A percentile compares a stretch with the other conserved stretches of the same genome.
Evolutionary conservation across 2,113 vertebrate species (phyloP).

Genomic region (Pungitius pungitius): DNA sequence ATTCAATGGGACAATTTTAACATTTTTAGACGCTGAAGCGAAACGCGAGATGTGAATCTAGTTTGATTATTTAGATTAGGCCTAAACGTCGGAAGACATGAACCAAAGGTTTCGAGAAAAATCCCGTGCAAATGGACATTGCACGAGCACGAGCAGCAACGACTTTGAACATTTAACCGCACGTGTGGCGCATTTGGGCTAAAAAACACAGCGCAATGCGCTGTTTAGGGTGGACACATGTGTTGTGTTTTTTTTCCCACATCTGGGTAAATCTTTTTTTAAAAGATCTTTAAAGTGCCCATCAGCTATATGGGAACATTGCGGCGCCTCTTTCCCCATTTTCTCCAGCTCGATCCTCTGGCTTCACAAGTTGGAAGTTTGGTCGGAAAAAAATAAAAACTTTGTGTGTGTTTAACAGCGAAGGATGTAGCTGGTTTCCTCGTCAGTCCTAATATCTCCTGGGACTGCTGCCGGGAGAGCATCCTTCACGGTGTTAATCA

Average conservation of each 20-base stretch:
- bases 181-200: not conserved
- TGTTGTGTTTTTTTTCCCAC: not conserved
- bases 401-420: not conserved
- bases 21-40: not conserved
- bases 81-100: not conserved
- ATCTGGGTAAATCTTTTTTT: not conserved
- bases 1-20: not conserved
- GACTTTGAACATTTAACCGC: not conserved
- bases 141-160: not conserved
- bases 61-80: not conserved
- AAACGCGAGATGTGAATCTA: not conserved
- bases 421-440: no score
- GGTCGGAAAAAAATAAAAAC: not conserved
- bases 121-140: not conserved
- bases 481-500: not conserved
- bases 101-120: not conserved
- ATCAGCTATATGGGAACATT: not conserved
- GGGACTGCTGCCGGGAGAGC: not conserved
- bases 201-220: no score
- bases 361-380: not conserved
- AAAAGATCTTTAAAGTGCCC: not conserved
- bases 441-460: not conserved
- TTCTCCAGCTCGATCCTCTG: not conserved
- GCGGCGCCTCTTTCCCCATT: not conserved
- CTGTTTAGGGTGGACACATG: not conserved